phyloP scores from a whole-genome alignment of 2,113 vertebrate genomes.

The Ceyx melanurus region DNA sequence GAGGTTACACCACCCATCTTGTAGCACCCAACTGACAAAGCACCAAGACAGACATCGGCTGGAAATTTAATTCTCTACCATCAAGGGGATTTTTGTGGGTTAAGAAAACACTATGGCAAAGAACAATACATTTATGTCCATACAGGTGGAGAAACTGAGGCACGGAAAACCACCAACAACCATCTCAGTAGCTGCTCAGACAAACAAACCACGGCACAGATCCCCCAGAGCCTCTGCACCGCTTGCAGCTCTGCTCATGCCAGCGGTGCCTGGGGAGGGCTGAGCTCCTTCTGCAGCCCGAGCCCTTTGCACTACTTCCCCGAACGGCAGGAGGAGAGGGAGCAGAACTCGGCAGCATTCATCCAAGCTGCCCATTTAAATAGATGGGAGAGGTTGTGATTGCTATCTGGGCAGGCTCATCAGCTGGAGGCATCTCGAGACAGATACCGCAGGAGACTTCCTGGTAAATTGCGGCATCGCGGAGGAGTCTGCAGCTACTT shows the following conservation, averaged over 20 bases:
- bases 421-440: not conserved
- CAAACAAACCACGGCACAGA: not conserved
- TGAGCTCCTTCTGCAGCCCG: not conserved
- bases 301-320: not conserved
- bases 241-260: not conserved
- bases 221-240: not conserved
- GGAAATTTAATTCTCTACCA: not conserved
- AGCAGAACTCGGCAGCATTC: not conserved
- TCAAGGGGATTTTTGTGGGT: rapidly evolving
- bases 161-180: not conserved
- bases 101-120: not conserved
- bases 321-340: not conserved
- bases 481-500: slow-evolving; percentile 64
- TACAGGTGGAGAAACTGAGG: not conserved
- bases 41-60: not conserved
- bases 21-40: not conserved
- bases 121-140: too few species aligned
- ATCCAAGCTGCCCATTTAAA: not conserved
- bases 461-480: not conserved
- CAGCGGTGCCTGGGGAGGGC: not conserved
- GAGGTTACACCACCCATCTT: not conserved
- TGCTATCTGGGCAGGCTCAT: not conserved
- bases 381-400: not conserved
- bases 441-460: slow-evolving; percentile 21
- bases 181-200: not conserved